These are phyloP conservation scores for Myiagra hebetior DNA, from an alignment of 2,113 vertebrate genomes.

Conservation along the genomic window DNA sequence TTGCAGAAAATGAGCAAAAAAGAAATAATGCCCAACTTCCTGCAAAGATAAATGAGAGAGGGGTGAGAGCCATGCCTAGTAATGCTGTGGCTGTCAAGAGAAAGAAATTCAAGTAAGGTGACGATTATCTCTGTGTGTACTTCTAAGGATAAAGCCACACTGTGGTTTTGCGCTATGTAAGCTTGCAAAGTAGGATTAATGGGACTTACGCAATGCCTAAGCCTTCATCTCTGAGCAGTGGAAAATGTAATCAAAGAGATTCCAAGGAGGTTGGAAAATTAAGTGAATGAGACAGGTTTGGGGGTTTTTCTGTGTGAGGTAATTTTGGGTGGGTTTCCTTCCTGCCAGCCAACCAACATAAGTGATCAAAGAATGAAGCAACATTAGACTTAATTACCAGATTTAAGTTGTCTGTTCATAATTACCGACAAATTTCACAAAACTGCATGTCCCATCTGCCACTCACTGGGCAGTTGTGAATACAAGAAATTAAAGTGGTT, in stretches of 20 bases:
- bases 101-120: not conserved
- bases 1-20: not conserved
- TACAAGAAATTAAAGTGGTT: not conserved
- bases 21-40: not conserved
- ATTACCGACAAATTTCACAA: not conserved
- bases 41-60: not conserved
- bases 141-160: not conserved
- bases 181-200: conserved; percentile 18
- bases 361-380: not conserved
- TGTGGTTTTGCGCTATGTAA: not conserved
- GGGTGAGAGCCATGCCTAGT: not conserved
- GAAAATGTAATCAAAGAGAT: not conserved
- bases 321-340: not conserved
- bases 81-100: not conserved
- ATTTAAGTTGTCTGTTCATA: not conserved
- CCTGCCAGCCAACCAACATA: not conserved
- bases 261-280: not conserved
- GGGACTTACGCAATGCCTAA: not conserved
- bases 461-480: not conserved
- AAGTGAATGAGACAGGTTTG: not conserved
- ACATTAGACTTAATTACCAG: not conserved
- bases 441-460: not conserved
- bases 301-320: not conserved
- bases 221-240: not conserved
- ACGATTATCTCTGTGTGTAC: not conserved